Base-by-base conservation (phyloP, 1,140 invertebrate species). In the Drosophila bipectinata region DNA sequence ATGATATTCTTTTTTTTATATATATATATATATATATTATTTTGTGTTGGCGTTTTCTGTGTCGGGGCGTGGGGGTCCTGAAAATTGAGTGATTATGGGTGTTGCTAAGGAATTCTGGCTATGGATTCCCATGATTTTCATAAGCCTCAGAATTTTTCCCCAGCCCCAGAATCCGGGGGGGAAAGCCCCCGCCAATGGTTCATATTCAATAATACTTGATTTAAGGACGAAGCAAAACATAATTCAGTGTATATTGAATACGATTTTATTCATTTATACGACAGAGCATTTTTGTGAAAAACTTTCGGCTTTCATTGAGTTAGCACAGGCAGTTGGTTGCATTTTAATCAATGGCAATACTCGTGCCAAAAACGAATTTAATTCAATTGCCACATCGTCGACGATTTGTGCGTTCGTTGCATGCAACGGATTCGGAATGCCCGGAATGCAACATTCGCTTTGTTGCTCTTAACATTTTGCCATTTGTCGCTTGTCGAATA, bases 51-150 rank as follows among this genome's bases (percentile, higher is more conserved):
- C 41, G 54, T 68, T 68, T 67, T 54, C 54, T 49, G 12, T 4
- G 39, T 12, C 26, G 30, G 47, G 28, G n/a, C 44, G 10, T 51
- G 28, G 54, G 30, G 30, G 45, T 24, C 41, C 14, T 30, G 51
- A 39, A 69, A 69, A 69, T 69, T 69, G 67, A 69, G 63, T 67
- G 63, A 67, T 67, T 67, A 69, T 69, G 63, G 67, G 52, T 69
- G 66, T 69, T 69, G 63, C 54, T 47, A 44, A 10, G 63, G 63
- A 21, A 47, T 47, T 15, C 44, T 47, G 44, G 15, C 14, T 9
- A n/a, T 14, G 14, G 14, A 14, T 41, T 41, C 41, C 5, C 14
- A 45, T 45, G 14, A 45, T 15, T 45, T 18, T 18, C 41, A 41
- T 41, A n/a, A n/a, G 41, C 14, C 14, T 7, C 26, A 28, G 26